Evolutionary conservation across 1,140 invertebrate genomes (phyloP), one percentile per base, ranked within the genome.

Genomic region (Penaeus indicus): DNA sequence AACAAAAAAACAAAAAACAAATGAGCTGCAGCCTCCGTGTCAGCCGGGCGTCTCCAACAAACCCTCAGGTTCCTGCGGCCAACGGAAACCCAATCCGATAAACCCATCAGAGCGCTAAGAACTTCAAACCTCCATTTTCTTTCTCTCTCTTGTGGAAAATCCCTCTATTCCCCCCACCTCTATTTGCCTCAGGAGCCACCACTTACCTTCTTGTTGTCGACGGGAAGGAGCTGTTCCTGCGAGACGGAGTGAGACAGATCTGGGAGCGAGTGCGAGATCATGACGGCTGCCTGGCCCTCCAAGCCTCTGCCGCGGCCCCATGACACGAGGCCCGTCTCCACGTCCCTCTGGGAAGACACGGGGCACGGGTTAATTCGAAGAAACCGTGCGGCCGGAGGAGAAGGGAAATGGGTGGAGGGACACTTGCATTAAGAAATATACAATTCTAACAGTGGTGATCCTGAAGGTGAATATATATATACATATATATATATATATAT

Each of bases 201-300:
- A 22, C 77, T 81, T 60, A 81, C 82, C 88, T 88, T 81, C 67
- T 88, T 90, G 42, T 79, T 62, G 22, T 85, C 95, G 90, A 96
- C 95, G 0, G 81, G 69, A 0, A 96, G 94, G 91, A 96, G 96
- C 91, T 95, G 95, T 80, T 96, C 94, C 90, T 95, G 95, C 64
- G 95, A 92, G 0, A 95, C 95, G 88, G 96, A 95, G 0, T 95
- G 95, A 91, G 96, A 95, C 13, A 96, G 93, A 91, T 96, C 96
- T 0, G 96, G 96, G 21, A 96, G 92, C 0, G 95, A 96, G 92
- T 96, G 95, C 90, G 95, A 96, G 91, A 96, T 96, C 19, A 87
- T 88, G 42, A 91, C 83, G 7, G 88, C 88, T 0, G 88, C 85
- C 25, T 85, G 82, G 16, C 42, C 67, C 11, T 69, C 80, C 3